Evolutionary conservation across 2,113 vertebrate species (phyloP).

Genomic region (Myocastor coypus): DNA sequence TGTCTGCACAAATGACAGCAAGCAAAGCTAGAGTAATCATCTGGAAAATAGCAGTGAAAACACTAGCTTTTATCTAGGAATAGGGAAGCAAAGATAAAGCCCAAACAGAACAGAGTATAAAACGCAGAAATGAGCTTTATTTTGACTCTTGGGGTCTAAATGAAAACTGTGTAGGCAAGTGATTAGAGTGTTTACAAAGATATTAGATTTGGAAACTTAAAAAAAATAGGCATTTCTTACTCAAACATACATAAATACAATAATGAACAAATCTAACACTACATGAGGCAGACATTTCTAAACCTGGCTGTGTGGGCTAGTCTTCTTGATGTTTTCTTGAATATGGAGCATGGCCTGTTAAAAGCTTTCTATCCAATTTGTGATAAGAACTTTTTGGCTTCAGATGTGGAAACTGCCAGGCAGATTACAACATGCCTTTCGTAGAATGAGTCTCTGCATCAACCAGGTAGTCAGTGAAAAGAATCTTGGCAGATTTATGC

Average conservation of each 20-base stretch:
- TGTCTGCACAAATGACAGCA: constrained; percentile 29
- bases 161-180: constrained; percentile 37
- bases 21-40: constrained; percentile 9
- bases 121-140: constrained; percentile 20
- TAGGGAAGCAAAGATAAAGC: background rate
- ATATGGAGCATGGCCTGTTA: background rate
- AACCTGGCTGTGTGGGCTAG: background rate
- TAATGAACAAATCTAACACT: constrained; percentile 32
- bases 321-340: constrained; percentile 26
- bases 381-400: background rate
- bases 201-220: constrained; percentile 31
- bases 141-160: constrained; percentile 4
- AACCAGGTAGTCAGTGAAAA: constrained; percentile 57
- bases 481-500: constrained; percentile 42
- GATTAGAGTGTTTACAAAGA: constrained; percentile 63
- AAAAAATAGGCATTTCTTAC: background rate
- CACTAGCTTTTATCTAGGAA: constrained; percentile 3
- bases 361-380: constrained; percentile 49
- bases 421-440: background rate
- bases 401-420: constrained; percentile 30
- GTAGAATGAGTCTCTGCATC: background rate
- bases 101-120: background rate
- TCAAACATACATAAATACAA: constrained; percentile 26
- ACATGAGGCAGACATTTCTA: background rate
- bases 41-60: constrained; percentile 20